Percentiles rank a stretch among this genome's conserved stretches.
phyloP scores from a whole-genome alignment of 1,140 invertebrate species.

The fruit fly (Drosophila melanogaster) region Release_6_plus_ISO1_MT NC_004354.4:21435501-21436000 shows the following conservation, averaged over 20 bases:
- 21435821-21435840: conserved; percentile 29
- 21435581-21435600: conserved; percentile 90
- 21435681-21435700: conserved; percentile 1
- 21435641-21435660: not conserved
- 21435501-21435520: conserved; percentile 93
- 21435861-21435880: conserved; percentile 54
- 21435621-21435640: not conserved
- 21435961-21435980: conserved; percentile 36
- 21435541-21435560: conserved; percentile 95
- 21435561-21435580: conserved; percentile 96
- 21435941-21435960: conserved; percentile 64
- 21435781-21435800: conserved; percentile 33
- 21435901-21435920: conserved; percentile 11
- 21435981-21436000: conserved; percentile 57
- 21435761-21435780: conserved; percentile 56
- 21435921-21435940: conserved; percentile 60
- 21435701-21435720: not conserved
- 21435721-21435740: conserved; percentile 31
- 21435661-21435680: not conserved
- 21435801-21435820: conserved; percentile 19
- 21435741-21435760: conserved; percentile 51
- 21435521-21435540: conserved; percentile 96
- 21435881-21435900: conserved; percentile 22
- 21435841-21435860: conserved; percentile 44
- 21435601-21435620: conserved; percentile 19